Percentiles rank a stretch among this genome's conserved stretches.
phyloP scores from a whole-genome alignment of 2,113 vertebrate genomes.

The Nibea albiflora region DNA sequence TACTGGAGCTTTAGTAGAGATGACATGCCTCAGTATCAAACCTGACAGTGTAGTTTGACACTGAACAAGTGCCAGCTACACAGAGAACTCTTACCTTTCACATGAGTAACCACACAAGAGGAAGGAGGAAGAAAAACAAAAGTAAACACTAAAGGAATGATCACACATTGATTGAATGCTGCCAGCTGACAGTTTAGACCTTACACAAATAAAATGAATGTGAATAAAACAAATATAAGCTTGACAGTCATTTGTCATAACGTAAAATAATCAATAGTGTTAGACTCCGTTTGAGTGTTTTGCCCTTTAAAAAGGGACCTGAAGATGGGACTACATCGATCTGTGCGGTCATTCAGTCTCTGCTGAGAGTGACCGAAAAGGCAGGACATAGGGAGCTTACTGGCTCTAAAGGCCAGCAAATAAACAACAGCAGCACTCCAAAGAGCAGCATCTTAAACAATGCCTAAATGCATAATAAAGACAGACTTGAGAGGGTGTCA shows the following conservation, averaged over 20 bases:
- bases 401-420: constrained; percentile 32
- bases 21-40: constrained; percentile 19
- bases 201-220: background rate
- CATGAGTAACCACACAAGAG: constrained; percentile 45
- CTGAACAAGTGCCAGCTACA: background rate
- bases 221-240: background rate
- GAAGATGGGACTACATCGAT: constrained; percentile 27
- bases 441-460: constrained; percentile 6
- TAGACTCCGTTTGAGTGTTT: background rate
- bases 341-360: background rate
- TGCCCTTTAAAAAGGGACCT: constrained; percentile 42
- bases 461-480: background rate
- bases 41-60: background rate
- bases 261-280: constrained; percentile 8
- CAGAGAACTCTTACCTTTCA: constrained; percentile 67
- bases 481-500: background rate
- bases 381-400: background rate
- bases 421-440: background rate
- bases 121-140: constrained; percentile 41
- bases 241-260: constrained; percentile 2
- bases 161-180: background rate
- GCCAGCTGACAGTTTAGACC: background rate
- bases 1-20: background rate
- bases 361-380: background rate
- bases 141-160: constrained; percentile 32